Percentiles rank a stretch among this genome's conserved stretches.
Conservation (phyloP, 2,113 vertebrate species). For the Sander vitreus region DNA sequence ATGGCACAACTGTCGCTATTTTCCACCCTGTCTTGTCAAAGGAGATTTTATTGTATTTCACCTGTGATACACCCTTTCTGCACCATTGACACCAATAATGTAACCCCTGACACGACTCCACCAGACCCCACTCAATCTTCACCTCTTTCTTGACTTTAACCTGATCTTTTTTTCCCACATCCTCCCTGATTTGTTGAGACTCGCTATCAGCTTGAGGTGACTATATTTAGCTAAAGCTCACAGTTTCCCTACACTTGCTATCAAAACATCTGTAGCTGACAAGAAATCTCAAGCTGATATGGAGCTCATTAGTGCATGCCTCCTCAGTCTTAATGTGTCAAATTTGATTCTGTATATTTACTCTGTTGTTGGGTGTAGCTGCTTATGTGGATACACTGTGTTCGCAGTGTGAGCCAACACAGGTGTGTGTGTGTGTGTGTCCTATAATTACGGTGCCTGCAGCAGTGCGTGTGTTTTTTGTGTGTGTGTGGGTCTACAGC, state of each 20-base stretch:
- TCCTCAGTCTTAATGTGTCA: background rate
- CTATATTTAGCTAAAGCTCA: background rate
- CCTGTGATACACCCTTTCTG: slow-evolving; percentile 10
- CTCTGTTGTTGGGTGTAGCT: background rate
- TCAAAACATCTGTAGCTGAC: background rate
- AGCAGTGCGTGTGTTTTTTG: slow-evolving; percentile 55
- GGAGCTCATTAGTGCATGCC: slow-evolving; percentile 45
- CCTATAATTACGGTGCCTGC: slow-evolving; percentile 51
- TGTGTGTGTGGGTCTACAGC: slow-evolving; percentile 78
- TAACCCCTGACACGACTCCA: background rate
- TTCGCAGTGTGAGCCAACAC: slow-evolving; percentile 28
- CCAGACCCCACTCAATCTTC: background rate
- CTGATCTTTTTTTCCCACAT: slow-evolving; percentile 7
- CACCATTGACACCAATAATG: slow-evolving; percentile 20
- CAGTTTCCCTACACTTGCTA: background rate
- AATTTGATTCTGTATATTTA: background rate
- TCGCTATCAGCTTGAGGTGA: slow-evolving; percentile 40
- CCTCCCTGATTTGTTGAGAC: slow-evolving; percentile 34
- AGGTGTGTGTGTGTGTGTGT: slow-evolving; percentile 38
- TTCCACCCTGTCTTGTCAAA: slow-evolving; percentile 11
- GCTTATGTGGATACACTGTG: background rate
- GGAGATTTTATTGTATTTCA: background rate
- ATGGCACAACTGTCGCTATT: slow-evolving; percentile 26
- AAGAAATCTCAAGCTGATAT: slow-evolving; percentile 50
- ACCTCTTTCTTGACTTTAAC: slow-evolving; percentile 34